Conservation (phyloP, 2,888 invertebrate species). For the Mystacides longicornis region DNA sequence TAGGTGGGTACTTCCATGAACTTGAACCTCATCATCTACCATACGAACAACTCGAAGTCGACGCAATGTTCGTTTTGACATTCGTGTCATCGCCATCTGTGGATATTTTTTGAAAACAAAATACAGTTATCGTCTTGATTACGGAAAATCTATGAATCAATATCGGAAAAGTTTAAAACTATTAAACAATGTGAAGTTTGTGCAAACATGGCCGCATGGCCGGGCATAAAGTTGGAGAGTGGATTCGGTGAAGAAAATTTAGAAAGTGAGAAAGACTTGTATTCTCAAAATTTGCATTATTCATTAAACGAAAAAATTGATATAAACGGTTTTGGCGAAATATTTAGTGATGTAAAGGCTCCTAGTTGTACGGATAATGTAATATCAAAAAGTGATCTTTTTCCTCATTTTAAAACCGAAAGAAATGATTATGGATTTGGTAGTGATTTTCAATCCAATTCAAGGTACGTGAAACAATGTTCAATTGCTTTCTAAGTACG, state of each 20-base stretch:
- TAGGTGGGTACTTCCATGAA: too few species aligned
- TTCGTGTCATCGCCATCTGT: background rate
- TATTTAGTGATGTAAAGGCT: constrained; percentile 40
- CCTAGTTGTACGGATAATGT: constrained; percentile 31
- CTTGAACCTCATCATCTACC: background rate
- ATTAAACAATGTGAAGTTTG: constrained; percentile 14
- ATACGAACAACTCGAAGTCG: background rate
- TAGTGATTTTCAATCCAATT: background rate
- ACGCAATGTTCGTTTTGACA: background rate
- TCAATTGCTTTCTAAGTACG: background rate
- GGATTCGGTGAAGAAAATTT: constrained; percentile 1
- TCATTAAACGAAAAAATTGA: constrained; percentile 44
- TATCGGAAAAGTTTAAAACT: background rate
- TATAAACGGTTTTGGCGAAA: constrained; percentile 40
- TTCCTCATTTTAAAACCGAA: background rate
- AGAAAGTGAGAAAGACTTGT: constrained; percentile 31
- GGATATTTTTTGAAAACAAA: background rate
- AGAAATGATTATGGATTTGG: background rate
- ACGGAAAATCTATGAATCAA: background rate
- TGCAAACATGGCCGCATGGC: constrained; percentile 44
- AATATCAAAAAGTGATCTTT: background rate
- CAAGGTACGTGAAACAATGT: background rate
- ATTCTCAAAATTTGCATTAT: constrained; percentile 47
- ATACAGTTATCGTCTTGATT: background rate
- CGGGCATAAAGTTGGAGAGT: constrained; percentile 34